A percentile compares a stretch with the other conserved stretches of the same genome.
These are phyloP conservation scores for Neelides folsomi DNA, from an alignment of 2,888 invertebrate species.

Conservation along the genomic window DNA sequence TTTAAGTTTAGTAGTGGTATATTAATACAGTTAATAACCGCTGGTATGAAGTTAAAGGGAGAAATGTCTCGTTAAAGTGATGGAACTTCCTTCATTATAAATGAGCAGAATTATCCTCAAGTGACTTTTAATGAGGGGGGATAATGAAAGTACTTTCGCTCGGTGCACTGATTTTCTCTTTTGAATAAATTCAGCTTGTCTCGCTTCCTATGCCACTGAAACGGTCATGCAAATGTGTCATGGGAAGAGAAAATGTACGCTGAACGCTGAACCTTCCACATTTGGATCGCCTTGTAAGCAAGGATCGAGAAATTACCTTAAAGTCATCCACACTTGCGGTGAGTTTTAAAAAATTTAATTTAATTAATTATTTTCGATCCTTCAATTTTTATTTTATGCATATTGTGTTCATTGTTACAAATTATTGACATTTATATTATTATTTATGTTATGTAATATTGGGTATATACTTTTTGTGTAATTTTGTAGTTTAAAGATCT, in stretches of 20 bases:
- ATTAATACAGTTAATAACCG: too few relatives aligned
- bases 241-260: conserved; percentile 63
- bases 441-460: too few relatives aligned
- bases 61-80: too few relatives aligned
- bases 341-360: conserved; percentile 38
- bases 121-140: too few relatives aligned
- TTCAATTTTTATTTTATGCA: conserved; percentile 7
- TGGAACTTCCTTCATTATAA: too few relatives aligned
- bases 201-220: conserved; percentile 79
- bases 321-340: conserved; percentile 79
- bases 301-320: conserved; percentile 61
- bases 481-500: too few relatives aligned
- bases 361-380: background rate
- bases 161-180: conserved; percentile 1
- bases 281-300: conserved; percentile 69
- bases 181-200: conserved; percentile 57
- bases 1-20: too few relatives aligned
- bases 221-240: conserved; percentile 76
- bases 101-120: too few relatives aligned
- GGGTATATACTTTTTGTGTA: too few relatives aligned
- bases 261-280: conserved; percentile 65
- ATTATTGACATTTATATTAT: too few relatives aligned
- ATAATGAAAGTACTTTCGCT: background rate
- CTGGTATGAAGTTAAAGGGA: too few relatives aligned
- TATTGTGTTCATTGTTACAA: too few relatives aligned